Conservation (phyloP, 2,113 vertebrate genomes). For the Cheilinus undulatus region DNA sequence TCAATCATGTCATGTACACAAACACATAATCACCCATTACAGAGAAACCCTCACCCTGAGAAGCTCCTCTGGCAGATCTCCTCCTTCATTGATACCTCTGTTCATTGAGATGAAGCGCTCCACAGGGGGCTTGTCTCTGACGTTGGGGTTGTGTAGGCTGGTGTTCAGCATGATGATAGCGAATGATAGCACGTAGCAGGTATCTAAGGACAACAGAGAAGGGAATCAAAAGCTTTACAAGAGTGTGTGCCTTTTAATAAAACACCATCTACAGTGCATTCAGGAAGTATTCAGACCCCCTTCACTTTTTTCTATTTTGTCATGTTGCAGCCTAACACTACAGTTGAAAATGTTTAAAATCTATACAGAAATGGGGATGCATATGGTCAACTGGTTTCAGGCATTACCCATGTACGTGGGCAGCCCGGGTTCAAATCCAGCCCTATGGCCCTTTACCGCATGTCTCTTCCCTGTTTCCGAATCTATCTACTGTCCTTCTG, state of each 20-base stretch:
- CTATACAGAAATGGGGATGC: too few species aligned
- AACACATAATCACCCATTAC: background rate
- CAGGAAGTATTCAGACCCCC: too few species aligned
- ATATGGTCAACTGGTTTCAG: too few species aligned
- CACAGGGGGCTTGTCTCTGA: conserved; percentile 94
- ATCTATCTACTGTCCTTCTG: too few species aligned
- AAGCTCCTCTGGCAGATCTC: conserved; percentile 96
- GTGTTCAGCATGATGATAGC: conserved; percentile 99
- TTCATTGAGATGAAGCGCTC: conserved; percentile 99
- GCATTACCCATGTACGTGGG: too few species aligned
- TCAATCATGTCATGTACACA: conserved; percentile 21
- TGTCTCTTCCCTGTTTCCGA: too few species aligned
- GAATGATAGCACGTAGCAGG: conserved; percentile 96
- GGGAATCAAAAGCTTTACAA: background rate
- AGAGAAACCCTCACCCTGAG: conserved; percentile 83
- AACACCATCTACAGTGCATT: too few species aligned
- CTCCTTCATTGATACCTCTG: conserved; percentile 97
- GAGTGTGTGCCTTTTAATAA: background rate
- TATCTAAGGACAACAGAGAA: conserved; percentile 84
- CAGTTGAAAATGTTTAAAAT: too few species aligned
- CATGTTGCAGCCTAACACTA: too few species aligned
- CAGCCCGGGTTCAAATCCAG: too few species aligned
- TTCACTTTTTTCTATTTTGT: too few species aligned
- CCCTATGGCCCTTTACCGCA: too few species aligned
- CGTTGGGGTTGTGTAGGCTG: conserved; percentile 98